A percentile compares a stretch with the other conserved stretches of the same genome.
These are phyloP conservation scores for Rhabdomys pumilio DNA, from an alignment of 2,797 vertebrate species.

Conservation along the genomic window DNA sequence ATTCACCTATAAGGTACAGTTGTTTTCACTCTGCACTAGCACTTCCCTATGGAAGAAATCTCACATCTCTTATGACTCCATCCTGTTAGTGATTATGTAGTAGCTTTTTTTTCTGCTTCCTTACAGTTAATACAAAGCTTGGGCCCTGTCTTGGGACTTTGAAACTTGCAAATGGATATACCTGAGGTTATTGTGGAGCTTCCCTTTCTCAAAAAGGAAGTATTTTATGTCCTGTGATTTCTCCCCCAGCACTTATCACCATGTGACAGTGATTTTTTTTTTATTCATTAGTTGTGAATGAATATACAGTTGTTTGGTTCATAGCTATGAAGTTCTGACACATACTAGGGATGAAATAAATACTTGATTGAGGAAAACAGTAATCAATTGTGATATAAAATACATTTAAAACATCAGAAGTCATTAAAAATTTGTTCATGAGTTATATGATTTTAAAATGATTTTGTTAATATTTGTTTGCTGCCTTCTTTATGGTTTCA, in stretches of 20 bases:
- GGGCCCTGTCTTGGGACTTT: neutral
- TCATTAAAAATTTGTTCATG: constrained; percentile 65
- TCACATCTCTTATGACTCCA: neutral
- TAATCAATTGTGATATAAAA: constrained; percentile 22
- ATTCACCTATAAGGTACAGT: neutral
- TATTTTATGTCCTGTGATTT: constrained; percentile 16
- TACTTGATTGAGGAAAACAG: constrained; percentile 40
- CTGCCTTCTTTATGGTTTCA: constrained; percentile 52
- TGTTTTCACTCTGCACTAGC: neutral
- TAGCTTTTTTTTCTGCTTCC: neutral
- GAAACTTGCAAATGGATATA: neutral
- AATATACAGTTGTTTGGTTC: constrained; percentile 39
- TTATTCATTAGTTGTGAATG: constrained; percentile 31
- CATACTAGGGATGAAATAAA: constrained; percentile 45
- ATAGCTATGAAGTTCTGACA: neutral
- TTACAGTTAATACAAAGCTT: neutral
- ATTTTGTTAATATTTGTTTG: constrained; percentile 39
- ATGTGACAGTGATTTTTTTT: neutral
- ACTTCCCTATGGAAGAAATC: neutral
- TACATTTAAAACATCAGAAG: constrained; percentile 52
- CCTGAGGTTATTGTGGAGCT: constrained; percentile 5
- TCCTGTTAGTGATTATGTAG: neutral
- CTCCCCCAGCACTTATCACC: constrained; percentile 20
- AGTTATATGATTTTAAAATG: constrained; percentile 60
- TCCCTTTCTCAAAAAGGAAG: constrained; percentile 6